Evolutionary conservation across 2,888 invertebrate species (phyloP), one percentile per base, ranked within the genome.

Genomic region (Lycophotia porphyrea): DNA sequence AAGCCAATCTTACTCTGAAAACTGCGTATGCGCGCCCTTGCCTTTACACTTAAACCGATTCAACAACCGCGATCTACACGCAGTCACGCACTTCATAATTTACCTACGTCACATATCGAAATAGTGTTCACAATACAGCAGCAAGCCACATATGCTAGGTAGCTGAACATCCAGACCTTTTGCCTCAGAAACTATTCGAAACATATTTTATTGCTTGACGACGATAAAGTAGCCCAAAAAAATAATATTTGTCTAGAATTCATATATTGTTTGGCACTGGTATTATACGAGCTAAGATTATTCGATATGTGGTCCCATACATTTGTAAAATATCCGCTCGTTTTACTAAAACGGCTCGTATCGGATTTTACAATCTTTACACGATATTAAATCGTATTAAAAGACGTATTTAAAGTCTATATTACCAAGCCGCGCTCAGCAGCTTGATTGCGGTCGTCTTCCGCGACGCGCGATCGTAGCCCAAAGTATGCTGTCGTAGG

Each of bases 1-100:
- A 82, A 84, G 4, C 77, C 0, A 84, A 84, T 39, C 39, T 85
- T 39, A 81, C 77, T 55, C 76, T 15, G 0, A 24, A n/a, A 15
- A n/a, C 31, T 34, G 24, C 47, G 2, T 9, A 18, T 18, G 11
- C 49, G 9, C 27, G 15, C 2, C 1, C 27, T 21, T 55, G n/a
- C 24, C 1, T 31, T 60, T 42, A 18, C 13, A 1, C 21, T 11
- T 2, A 2, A 39, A 39, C 39, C 1, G 39, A 11, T 39, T 11
- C 39, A 39, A 39, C 39, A 9, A 39, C 39, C 39, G 39, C 39
- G 39, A 39, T n/a, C 31, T n/a, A 34, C 42, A 55, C 31, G n/a
- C 34, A 70, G 15, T 18, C 42, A 55, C 31, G n/a, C 34, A 70
- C 21, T 18, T 13, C 36, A 15, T 13, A n/a, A 27, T 66, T 36